Percentiles rank a stretch among this genome's conserved stretches.
Conservation (phyloP, 92 coral and sea anemone genomes). For the Phenganax subtilis region DNA sequence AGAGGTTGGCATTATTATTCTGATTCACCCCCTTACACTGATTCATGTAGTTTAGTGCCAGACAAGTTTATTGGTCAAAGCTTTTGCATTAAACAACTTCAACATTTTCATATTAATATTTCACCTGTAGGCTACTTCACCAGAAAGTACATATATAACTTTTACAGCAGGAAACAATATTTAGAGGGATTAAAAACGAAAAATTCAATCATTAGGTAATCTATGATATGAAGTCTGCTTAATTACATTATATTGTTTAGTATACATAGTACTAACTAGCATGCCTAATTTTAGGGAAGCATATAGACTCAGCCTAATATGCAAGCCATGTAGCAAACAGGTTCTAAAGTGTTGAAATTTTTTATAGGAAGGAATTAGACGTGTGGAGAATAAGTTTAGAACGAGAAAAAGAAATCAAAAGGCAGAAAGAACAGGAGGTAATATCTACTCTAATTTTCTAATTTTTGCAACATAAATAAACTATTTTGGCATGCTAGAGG, state of each 20-base stretch:
- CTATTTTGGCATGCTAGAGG: not conserved
- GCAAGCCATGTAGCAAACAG: not conserved
- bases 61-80: no score
- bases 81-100: no score
- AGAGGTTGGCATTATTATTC: conserved; percentile 61
- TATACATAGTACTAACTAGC: no score
- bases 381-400: conserved; percentile 49
- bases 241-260: no score
- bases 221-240: not conserved
- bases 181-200: conserved; percentile 69
- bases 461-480: not conserved
- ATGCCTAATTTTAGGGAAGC: not conserved
- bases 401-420: conserved; percentile 48
- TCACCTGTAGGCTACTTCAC: conserved; percentile 60
- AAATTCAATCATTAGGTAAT: conserved; percentile 78
- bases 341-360: not conserved
- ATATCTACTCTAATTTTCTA: not conserved
- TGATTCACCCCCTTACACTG: not conserved
- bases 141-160: conserved; percentile 84
- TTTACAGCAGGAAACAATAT: conserved; percentile 83
- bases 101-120: no score
- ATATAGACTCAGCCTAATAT: not conserved
- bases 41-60: no score
- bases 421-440: conserved; percentile 47
- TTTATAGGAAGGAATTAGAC: conserved; percentile 51